Evolutionary conservation across 2,113 vertebrate species (phyloP).

Genomic region (Atlantisia rogersi): DNA sequence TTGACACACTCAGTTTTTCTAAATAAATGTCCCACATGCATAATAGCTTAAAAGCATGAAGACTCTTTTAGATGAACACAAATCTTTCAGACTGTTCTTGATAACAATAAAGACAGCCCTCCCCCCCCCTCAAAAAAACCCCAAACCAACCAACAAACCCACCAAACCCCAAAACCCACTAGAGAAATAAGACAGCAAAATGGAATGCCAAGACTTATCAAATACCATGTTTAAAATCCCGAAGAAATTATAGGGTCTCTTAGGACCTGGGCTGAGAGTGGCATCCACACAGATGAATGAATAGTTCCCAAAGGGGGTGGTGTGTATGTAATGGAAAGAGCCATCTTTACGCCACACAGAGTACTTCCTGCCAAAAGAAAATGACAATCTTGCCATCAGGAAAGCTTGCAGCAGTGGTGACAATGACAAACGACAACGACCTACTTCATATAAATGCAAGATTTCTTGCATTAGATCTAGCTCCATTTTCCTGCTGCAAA

Average conservation of each 20-base stretch:
- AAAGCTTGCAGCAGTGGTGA: neutral
- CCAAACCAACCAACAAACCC: neutral
- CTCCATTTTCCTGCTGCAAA: neutral
- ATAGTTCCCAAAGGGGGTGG: constrained; percentile 93
- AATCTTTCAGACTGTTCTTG: neutral
- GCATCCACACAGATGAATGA: constrained; percentile 95
- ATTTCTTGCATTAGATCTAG: neutral
- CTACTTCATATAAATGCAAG: neutral
- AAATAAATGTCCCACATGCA: neutral
- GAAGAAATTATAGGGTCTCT: constrained; percentile 95
- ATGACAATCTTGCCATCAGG: constrained; percentile 11
- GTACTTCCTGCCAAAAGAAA: constrained; percentile 86
- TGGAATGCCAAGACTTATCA: constrained; percentile 20
- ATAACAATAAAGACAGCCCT: neutral
- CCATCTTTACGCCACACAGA: constrained; percentile 90
- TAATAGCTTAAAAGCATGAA: neutral
- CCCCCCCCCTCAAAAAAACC: too few species aligned
- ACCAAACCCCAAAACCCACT: neutral
- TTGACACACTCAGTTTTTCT: neutral
- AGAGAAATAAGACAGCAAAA: neutral
- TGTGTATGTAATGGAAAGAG: constrained; percentile 92
- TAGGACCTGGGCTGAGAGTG: constrained; percentile 90
- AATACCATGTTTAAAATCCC: constrained; percentile 91
- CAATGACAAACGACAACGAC: neutral
- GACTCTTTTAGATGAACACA: neutral